Conservation (phyloP, 1,140 invertebrate genomes). For the Ganaspis sp. region DNA sequence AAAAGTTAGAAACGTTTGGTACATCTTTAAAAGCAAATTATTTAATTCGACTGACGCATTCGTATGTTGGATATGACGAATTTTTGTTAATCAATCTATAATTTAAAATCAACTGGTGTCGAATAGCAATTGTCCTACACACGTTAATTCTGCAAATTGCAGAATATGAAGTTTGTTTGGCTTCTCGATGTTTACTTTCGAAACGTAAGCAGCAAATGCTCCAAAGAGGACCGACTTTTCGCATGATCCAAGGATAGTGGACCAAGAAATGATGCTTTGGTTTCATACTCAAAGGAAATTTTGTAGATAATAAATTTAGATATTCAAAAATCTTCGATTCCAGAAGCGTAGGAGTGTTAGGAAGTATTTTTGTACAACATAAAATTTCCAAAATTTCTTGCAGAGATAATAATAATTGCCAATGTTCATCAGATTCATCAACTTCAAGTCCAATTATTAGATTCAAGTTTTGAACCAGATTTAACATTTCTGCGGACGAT, state of each 20-base stretch:
- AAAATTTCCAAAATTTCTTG: background rate
- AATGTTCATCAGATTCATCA: background rate
- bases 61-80: background rate
- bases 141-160: background rate
- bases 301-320: background rate
- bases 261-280: background rate
- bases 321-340: background rate
- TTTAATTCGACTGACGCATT: background rate
- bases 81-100: background rate
- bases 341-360: background rate
- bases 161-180: background rate
- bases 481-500: background rate
- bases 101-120: background rate
- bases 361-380: background rate
- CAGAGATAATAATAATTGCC: background rate
- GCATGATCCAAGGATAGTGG: background rate
- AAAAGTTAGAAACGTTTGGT: background rate
- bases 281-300: background rate
- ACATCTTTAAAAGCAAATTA: background rate
- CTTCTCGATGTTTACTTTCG: background rate
- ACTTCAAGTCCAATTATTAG: background rate
- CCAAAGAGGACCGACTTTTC: background rate
- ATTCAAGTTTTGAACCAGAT: background rate
- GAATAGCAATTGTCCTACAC: background rate
- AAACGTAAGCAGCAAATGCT: background rate